Conservation (phyloP, 2,888 invertebrate species). For the Ischnura elegans region DNA sequence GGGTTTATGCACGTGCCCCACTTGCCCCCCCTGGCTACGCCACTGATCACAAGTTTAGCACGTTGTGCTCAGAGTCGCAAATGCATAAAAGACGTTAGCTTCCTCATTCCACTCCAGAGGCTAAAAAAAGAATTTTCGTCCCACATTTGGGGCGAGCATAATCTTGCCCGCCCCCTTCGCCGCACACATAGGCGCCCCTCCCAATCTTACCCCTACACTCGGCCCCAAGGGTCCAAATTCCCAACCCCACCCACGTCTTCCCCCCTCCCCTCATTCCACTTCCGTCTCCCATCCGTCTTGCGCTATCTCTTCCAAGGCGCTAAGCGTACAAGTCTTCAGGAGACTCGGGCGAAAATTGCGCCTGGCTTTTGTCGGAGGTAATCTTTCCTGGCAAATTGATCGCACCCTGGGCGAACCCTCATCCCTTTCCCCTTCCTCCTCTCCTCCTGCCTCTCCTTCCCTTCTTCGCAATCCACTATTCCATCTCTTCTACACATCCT, state of each 20-base stretch:
- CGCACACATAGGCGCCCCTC: background rate
- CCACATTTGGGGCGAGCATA: background rate
- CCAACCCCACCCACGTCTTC: background rate
- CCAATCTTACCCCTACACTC: background rate
- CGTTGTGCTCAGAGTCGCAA: no score
- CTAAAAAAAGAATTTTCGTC: background rate
- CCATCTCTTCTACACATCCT: background rate
- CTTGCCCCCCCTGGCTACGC: no score
- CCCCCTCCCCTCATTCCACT: background rate
- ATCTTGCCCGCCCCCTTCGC: background rate
- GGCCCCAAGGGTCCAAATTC: background rate
- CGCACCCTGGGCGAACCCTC: slow-evolving; percentile 62
- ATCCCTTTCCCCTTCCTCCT: background rate
- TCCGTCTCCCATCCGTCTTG: slow-evolving; percentile 65
- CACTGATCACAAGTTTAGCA: no score
- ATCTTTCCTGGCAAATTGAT: slow-evolving; percentile 69
- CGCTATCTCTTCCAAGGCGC: slow-evolving; percentile 66
- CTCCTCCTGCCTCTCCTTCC: background rate
- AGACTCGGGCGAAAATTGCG: slow-evolving; percentile 68
- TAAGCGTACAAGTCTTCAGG: slow-evolving; percentile 67
- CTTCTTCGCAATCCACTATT: background rate
- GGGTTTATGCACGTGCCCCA: no score
- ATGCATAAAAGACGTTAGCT: no score
- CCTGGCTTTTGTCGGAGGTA: slow-evolving; percentile 68
- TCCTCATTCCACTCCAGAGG: no score